Conservation (phyloP, 1,140 invertebrate species). For the Planococcus citri region DNA sequence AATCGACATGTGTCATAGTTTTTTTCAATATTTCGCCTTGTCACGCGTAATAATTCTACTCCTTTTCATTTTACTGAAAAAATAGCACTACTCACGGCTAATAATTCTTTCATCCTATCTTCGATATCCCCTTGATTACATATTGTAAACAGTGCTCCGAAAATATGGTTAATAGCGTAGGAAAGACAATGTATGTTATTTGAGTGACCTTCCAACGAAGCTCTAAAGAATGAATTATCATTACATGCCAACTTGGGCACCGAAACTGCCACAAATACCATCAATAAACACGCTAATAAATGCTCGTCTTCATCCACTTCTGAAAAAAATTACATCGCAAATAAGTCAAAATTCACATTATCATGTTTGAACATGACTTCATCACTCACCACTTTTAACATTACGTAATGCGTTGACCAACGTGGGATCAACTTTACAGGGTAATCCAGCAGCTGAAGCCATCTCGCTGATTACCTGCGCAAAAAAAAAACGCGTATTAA, state of each 20-base stretch:
- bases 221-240: constrained; percentile 77
- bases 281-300: constrained; percentile 81
- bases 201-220: constrained; percentile 84
- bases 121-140: constrained; percentile 91
- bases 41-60: no score
- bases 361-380: no score
- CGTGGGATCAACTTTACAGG: constrained; percentile 89
- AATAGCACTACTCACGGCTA: constrained; percentile 49
- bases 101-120: constrained; percentile 95
- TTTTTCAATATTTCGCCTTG: no score
- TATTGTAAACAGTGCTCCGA: constrained; percentile 90
- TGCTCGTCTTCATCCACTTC: constrained; percentile 76
- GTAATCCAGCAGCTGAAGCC: constrained; percentile 86
- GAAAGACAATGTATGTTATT: constrained; percentile 99
- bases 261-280: constrained; percentile 98
- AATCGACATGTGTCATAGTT: no score
- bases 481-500: no score
- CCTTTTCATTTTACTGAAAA: neutral
- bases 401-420: constrained; percentile 72
- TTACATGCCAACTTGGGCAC: constrained; percentile 89
- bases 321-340: neutral
- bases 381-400: constrained; percentile 59
- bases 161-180: constrained; percentile 90
- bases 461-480: constrained; percentile 82
- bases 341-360: no score